A percentile compares a stretch with the other conserved stretches of the same genome.
These are phyloP conservation scores for Sceloporus tristichus DNA, from an alignment of 2,113 vertebrate species.

Conservation along the genomic window DNA sequence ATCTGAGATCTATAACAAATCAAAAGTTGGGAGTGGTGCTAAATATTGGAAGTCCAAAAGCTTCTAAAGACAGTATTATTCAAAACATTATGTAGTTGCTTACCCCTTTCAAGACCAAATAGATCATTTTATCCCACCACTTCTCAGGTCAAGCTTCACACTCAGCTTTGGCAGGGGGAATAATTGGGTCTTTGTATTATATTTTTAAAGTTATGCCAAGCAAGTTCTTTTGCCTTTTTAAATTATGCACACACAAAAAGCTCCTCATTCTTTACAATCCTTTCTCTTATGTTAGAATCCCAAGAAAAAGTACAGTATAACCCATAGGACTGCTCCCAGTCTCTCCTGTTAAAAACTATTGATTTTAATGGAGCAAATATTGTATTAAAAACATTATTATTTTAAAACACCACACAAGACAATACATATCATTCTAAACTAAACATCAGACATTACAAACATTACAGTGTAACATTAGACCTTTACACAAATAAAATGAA, in stretches of 20 bases:
- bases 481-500: no score
- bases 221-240: background rate
- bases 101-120: background rate
- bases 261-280: no score
- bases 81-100: background rate
- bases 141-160: background rate
- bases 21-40: slow-evolving; percentile 49
- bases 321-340: background rate
- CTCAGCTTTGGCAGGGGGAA: no score
- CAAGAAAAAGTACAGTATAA: background rate
- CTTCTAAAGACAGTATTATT: background rate
- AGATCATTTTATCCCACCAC: background rate
- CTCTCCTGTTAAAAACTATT: background rate
- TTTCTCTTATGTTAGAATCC: background rate
- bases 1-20: slow-evolving; percentile 78
- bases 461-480: no score
- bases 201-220: background rate
- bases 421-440: no score
- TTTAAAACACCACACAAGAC: no score
- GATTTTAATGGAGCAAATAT: background rate
- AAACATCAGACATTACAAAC: no score
- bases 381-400: no score
- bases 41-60: background rate
- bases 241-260: no score
- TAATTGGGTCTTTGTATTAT: no score